Percentiles rank a stretch among this genome's conserved stretches.
Evolutionary conservation across 1,140 invertebrate species (phyloP).

Genomic region (Colletes gigas): DNA sequence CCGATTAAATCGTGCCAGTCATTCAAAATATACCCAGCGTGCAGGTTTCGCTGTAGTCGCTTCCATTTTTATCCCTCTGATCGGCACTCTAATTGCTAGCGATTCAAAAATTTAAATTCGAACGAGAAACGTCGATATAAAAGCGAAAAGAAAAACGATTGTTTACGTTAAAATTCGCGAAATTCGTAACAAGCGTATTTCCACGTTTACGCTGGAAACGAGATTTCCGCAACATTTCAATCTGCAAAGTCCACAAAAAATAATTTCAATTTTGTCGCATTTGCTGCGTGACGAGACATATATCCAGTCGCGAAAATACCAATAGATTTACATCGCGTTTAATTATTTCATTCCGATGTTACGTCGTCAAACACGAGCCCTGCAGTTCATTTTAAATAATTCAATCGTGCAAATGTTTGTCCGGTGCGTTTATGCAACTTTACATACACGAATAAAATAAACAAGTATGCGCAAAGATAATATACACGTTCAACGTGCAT

Average conservation of each 20-base stretch:
- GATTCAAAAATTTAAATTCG: background rate
- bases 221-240: background rate
- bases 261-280: constrained; percentile 1
- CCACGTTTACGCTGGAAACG: background rate
- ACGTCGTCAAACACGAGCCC: background rate
- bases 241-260: background rate
- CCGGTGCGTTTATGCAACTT: background rate
- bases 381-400: background rate
- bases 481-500: background rate
- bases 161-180: background rate
- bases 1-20: too few species aligned
- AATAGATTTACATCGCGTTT: background rate
- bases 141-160: background rate
- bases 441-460: constrained; percentile 7
- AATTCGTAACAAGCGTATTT: background rate
- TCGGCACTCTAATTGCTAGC: background rate
- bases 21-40: too few species aligned
- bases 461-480: background rate
- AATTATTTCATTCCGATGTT: constrained; percentile 15
- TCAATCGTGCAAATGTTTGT: background rate
- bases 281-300: too few species aligned
- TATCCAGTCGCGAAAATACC: background rate
- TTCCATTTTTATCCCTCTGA: background rate
- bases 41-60: background rate
- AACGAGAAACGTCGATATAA: background rate